These are phyloP conservation scores for Colostygia pectinataria DNA, from an alignment of 2,888 invertebrate genomes.

Conservation along the genomic window DNA sequence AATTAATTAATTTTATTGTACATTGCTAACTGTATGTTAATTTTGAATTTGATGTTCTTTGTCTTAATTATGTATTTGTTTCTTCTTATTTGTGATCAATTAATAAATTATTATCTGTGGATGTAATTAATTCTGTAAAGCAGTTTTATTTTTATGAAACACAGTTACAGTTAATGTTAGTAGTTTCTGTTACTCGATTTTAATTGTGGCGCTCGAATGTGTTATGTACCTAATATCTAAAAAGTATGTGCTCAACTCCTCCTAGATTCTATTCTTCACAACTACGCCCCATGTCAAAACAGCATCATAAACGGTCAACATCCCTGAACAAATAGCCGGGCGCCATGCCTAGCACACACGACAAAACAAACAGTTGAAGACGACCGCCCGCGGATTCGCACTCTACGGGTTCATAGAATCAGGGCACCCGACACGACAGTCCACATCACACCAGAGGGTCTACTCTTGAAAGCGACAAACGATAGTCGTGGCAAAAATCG, in stretches of 20 bases:
- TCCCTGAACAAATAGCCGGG: conserved; percentile 27
- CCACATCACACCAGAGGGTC: conserved; percentile 16
- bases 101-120: too few relatives aligned
- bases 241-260: neutral
- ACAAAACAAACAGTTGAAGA: conserved; percentile 52
- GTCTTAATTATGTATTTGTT: neutral
- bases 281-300: conserved; percentile 10
- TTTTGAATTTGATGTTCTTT: neutral
- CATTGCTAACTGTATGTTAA: neutral
- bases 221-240: too few relatives aligned
- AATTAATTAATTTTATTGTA: conserved; percentile 50
- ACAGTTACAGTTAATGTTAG: too few relatives aligned
- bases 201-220: too few relatives aligned
- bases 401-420: conserved; percentile 51
- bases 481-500: too few relatives aligned
- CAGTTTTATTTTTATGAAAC: too few relatives aligned
- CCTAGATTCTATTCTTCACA: conserved; percentile 9
- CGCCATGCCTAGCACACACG: conserved; percentile 43
- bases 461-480: too few relatives aligned
- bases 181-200: too few relatives aligned
- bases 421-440: conserved; percentile 46
- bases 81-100: too few relatives aligned
- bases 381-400: conserved; percentile 54
- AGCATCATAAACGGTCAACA: conserved; percentile 27
- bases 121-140: too few relatives aligned